These are phyloP conservation scores for Salvelinus fontinalis DNA, from an alignment of 2,113 vertebrate genomes.

Conservation along the genomic window DNA sequence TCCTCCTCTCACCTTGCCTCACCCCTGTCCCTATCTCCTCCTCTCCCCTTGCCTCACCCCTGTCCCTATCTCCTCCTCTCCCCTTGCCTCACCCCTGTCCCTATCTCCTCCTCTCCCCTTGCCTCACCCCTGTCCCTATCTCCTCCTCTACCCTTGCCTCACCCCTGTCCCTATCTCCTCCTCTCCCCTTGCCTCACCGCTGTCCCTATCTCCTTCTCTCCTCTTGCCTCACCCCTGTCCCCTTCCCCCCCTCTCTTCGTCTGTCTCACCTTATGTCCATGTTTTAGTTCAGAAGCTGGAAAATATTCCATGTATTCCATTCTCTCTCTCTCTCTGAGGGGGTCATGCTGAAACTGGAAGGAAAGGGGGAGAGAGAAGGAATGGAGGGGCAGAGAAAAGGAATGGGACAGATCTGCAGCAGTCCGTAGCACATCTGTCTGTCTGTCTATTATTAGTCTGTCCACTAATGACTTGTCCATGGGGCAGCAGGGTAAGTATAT, in stretches of 20 bases:
- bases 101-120: constrained; percentile 26
- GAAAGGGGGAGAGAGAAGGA: neutral
- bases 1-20: constrained; percentile 23
- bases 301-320: constrained; percentile 29
- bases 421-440: neutral
- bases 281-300: constrained; percentile 63
- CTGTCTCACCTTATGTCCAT: constrained; percentile 72
- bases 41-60: constrained; percentile 34
- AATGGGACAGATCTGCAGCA: neutral
- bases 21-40: constrained; percentile 43
- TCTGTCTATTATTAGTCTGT: constrained; percentile 1
- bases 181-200: constrained; percentile 35
- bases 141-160: constrained; percentile 23
- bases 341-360: neutral
- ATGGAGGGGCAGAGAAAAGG: neutral
- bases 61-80: constrained; percentile 39
- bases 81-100: constrained; percentile 40
- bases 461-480: constrained; percentile 6
- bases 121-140: constrained; percentile 48
- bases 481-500: constrained; percentile 15
- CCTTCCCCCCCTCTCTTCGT: constrained; percentile 46
- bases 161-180: constrained; percentile 43
- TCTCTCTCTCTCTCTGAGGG: neutral
- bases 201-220: constrained; percentile 39
- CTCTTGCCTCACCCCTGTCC: constrained; percentile 49